phyloP scores from a whole-genome alignment of 30 jellyfish, hydroid and myxozoan species.

The Pelagia noctiluca region DNA sequence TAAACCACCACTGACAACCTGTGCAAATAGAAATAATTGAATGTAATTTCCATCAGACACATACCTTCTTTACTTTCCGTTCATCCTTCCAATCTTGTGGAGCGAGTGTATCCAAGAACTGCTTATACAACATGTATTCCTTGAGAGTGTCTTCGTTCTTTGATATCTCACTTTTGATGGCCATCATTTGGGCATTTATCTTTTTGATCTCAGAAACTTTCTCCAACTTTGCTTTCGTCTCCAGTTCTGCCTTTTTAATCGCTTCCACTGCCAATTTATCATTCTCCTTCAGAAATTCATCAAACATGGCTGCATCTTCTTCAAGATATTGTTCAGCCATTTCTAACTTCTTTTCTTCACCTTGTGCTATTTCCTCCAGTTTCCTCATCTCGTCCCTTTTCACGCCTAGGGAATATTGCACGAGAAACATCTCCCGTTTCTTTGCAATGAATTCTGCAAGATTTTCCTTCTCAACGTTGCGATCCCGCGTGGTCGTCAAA shows the following conservation, averaged over 20 bases:
- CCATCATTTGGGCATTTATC: constrained; percentile 95
- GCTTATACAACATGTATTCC: constrained; percentile 86
- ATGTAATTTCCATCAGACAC: too few relatives aligned
- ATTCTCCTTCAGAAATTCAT: constrained; percentile 93
- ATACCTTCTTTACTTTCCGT: not conserved
- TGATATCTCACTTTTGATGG: constrained; percentile 91
- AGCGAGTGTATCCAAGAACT: constrained; percentile 83
- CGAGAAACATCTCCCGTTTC: constrained; percentile 98
- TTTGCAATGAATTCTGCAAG: constrained; percentile 90
- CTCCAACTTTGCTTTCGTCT: constrained; percentile 95
- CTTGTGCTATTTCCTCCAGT: constrained; percentile 97
- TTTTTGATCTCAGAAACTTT: constrained; percentile 94
- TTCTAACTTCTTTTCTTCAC: constrained; percentile 94
- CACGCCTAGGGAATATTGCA: constrained; percentile 95
- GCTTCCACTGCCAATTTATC: constrained; percentile 98
- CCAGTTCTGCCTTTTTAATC: constrained; percentile 94
- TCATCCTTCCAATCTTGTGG: constrained; percentile 88
- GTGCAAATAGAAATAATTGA: too few relatives aligned
- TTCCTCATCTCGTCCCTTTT: constrained; percentile 98
- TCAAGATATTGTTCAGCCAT: constrained; percentile 96
- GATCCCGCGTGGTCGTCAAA: constrained; percentile 91
- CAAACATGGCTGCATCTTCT: constrained; percentile 99
- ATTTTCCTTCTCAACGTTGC: constrained; percentile 94
- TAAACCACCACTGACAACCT: too few relatives aligned
- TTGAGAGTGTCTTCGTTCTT: constrained; percentile 88